These are phyloP conservation scores for Lepisosteus osseus DNA, from an alignment of 2,113 vertebrate species.

Conservation along the genomic window DNA sequence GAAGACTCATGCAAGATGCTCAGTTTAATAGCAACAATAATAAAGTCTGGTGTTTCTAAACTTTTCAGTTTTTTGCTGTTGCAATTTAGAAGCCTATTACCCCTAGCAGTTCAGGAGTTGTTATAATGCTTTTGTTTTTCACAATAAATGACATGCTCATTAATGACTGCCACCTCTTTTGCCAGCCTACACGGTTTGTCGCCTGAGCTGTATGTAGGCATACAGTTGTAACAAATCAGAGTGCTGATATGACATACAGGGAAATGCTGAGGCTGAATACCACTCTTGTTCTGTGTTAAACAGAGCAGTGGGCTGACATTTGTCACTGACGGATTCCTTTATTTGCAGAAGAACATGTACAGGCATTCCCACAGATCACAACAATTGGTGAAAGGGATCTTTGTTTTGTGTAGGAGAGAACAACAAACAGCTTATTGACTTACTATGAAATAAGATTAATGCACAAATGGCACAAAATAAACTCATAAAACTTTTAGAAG, in stretches of 20 bases:
- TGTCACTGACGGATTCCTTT: constrained; percentile 85
- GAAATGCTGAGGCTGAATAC: constrained; percentile 75
- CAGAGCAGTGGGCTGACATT: constrained; percentile 85
- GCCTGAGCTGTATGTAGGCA: constrained; percentile 51
- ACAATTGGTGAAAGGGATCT: constrained; percentile 81
- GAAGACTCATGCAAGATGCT: no score
- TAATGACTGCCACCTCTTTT: constrained; percentile 45
- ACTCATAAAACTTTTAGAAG: constrained; percentile 63
- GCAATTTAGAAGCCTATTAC: no score
- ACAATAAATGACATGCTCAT: not conserved
- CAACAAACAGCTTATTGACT: constrained; percentile 80
- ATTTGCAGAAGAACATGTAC: constrained; percentile 84
- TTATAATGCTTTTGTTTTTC: no score
- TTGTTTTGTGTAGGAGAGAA: constrained; percentile 82
- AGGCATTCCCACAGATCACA: constrained; percentile 66
- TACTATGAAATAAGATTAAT: constrained; percentile 56
- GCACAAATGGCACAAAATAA: constrained; percentile 57
- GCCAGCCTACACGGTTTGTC: constrained; percentile 27
- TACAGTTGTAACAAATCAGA: constrained; percentile 61
- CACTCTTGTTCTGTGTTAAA: constrained; percentile 78
- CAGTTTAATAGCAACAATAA: no score
- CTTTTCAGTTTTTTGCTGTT: no score
- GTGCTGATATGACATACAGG: constrained; percentile 68
- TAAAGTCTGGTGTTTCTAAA: no score
- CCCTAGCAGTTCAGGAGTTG: no score